Base-by-base conservation (phyloP, 2,797 vertebrate genomes). In the Parauchenoglanis punctatus region DNA sequence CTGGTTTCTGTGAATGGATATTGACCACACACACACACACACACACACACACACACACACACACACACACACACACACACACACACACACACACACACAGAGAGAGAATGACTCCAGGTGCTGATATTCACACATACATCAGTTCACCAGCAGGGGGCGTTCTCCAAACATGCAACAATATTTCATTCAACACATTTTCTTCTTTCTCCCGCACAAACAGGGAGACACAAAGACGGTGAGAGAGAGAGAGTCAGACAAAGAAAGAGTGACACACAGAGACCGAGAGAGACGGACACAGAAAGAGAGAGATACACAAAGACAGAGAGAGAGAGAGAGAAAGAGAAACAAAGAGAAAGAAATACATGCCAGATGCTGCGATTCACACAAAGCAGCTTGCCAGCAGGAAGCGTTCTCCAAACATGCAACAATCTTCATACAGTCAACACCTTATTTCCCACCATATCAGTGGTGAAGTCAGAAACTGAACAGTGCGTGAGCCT, bases 61-160 rank as follows among this genome's bases (percentile, higher is more conserved):
- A 40, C 63, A 67, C 35, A 40, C 70, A 44, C 35, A 44, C 35
- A 20, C 35, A 7, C 31, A 17, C 28, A 28, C 63, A 13, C 28
- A 31, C n/a, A 28, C 63, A 13, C 28, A 81, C 54, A 13, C 20
- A 78, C 70, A 70, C 72, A 40, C 56, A 67, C 10, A 81, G 28
- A 88, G 67, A 61, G 49, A 84, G n/a, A 68, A 58, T 40, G 28
- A 85, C 23, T 81, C n/a, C 82, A 40, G 46, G n/a, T 63, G 49
- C 20, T 72, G 23, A 56, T 46, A 44, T 61, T 52, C 13, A 5
- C 1, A 11, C 5, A 15, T 68, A 35, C 5, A 13, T 46, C 70
- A 40, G 5, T 3, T 56, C 35, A 73, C 70, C 90, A 89, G 85
- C 63, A 87, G 88, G 72, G 63, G 82, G 88, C 44, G 10, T 2